Percentiles rank a stretch among this genome's conserved stretches.
These are phyloP conservation scores for Drepanosiphum platanoidis DNA, from an alignment of 2,888 invertebrate species.

Conservation along the genomic window DNA sequence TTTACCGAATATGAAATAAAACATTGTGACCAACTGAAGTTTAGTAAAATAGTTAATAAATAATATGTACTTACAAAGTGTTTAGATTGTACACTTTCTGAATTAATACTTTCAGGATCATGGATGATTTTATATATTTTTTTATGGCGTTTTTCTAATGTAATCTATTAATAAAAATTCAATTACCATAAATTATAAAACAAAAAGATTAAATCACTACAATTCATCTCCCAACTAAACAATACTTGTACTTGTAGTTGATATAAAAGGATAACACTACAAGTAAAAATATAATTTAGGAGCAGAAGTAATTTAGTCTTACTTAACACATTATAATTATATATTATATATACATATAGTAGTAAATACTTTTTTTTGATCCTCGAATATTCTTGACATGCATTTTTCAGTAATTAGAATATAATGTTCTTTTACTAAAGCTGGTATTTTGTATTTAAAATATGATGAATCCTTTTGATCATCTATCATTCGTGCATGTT, in stretches of 20 bases:
- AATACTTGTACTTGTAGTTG: background rate
- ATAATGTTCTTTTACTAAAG: constrained; percentile 41
- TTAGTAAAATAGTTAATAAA: no score
- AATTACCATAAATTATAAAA: background rate
- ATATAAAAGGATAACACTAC: background rate
- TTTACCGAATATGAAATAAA: no score
- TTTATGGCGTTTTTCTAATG: constrained; percentile 57
- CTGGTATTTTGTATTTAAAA: constrained; percentile 51
- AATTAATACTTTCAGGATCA: constrained; percentile 42
- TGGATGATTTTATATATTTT: constrained; percentile 54
- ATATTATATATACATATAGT: background rate
- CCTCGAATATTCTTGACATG: constrained; percentile 58
- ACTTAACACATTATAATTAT: no score
- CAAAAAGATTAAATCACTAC: background rate
- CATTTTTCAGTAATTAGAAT: constrained; percentile 38
- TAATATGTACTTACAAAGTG: constrained; percentile 42
- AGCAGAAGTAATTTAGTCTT: background rate
- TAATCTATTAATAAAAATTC: constrained; percentile 17
- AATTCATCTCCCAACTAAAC: background rate
- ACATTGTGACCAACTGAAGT: no score
- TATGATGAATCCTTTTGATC: constrained; percentile 47
- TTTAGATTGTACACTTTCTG: constrained; percentile 4
- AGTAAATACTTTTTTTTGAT: constrained; percentile 46
- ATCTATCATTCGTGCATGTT: constrained; percentile 46
- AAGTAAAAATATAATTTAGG: background rate